These are phyloP conservation scores for Panthera uncia DNA, from an alignment of 2,113 vertebrate genomes.

Conservation along the genomic window DNA sequence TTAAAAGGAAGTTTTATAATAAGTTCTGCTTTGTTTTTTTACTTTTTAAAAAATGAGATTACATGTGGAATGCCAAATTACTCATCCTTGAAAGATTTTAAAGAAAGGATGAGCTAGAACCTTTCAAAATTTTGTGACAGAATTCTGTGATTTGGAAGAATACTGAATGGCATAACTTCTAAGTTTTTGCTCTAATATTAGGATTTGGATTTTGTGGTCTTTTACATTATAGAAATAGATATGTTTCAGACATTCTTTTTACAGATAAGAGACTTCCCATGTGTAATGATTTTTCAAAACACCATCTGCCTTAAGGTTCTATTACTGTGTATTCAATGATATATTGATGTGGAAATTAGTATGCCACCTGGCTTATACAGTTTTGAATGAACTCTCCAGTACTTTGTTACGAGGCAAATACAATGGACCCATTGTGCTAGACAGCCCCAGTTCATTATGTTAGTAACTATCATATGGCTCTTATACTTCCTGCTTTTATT, in stretches of 20 bases:
- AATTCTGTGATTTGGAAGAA: not conserved
- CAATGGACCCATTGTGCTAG: not conserved
- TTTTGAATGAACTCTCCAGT: slow-evolving; percentile 28
- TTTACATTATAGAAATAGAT: not conserved
- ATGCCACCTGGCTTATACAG: not conserved
- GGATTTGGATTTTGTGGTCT: not conserved
- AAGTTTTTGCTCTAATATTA: not conserved
- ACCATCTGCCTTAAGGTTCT: slow-evolving; percentile 6
- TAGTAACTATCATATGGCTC: not conserved
- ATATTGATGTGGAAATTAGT: slow-evolving; percentile 8
- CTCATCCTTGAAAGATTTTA: not conserved
- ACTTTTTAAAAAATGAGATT: not conserved
- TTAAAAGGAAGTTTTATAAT: not conserved
- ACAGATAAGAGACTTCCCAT: not conserved
- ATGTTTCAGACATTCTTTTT: not conserved
- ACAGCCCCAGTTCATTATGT: not conserved
- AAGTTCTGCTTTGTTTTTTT: not conserved
- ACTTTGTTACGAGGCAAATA: not conserved
- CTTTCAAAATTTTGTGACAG: not conserved
- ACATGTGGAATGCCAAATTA: not conserved
- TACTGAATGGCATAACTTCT: not conserved
- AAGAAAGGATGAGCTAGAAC: not conserved
- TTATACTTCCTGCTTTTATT: not conserved
- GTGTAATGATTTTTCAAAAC: slow-evolving; percentile 40
- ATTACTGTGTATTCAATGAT: not conserved